phyloP scores from a whole-genome alignment of 2,888 invertebrate genomes.

The Psylliodes chrysocephalus region DNA sequence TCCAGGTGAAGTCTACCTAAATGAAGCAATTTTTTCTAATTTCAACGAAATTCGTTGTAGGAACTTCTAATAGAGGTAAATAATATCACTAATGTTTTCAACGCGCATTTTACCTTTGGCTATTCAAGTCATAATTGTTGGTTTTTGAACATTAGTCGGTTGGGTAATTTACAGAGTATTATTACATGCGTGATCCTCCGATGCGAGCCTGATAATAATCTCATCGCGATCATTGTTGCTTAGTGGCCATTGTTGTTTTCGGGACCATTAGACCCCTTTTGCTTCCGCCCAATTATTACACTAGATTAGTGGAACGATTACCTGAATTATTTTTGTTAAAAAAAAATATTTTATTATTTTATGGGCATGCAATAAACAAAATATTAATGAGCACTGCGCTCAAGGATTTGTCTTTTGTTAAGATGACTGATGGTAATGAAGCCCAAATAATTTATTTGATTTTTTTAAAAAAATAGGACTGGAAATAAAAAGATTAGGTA shows the following conservation, averaged over 20 bases:
- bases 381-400: neutral
- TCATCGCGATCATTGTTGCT: constrained; percentile 54
- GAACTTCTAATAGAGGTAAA: constrained; percentile 13
- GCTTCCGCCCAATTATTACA: constrained; percentile 46
- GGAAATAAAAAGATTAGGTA: too few relatives aligned
- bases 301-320: constrained; percentile 40
- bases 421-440: too few relatives aligned
- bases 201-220: constrained; percentile 58
- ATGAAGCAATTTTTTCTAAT: constrained; percentile 29
- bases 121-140: constrained; percentile 52
- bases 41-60: constrained; percentile 8
- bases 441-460: too few relatives aligned
- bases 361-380: neutral
- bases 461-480: too few relatives aligned
- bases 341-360: constrained; percentile 32
- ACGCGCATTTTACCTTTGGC: constrained; percentile 39
- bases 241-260: constrained; percentile 53
- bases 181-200: constrained; percentile 61
- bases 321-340: constrained; percentile 34
- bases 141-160: constrained; percentile 56
- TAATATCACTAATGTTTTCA: constrained; percentile 35
- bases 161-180: constrained; percentile 57
- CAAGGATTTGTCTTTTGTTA: too few relatives aligned
- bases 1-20: constrained; percentile 18
- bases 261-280: constrained; percentile 53